Conservation (phyloP, 2,888 invertebrate genomes). For the Andrena minutula region DNA sequence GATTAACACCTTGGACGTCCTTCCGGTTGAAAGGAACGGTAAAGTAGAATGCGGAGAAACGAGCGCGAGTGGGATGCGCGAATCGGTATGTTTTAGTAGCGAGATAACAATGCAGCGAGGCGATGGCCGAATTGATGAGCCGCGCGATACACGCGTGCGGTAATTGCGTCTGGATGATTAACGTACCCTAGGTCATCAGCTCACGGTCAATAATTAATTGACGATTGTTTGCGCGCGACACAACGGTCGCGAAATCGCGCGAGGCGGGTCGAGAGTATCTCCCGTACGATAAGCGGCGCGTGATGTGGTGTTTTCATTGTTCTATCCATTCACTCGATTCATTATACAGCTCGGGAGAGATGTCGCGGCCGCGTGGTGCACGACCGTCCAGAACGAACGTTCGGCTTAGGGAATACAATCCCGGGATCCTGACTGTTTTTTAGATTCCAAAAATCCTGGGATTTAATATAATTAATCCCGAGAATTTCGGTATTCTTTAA, state of each 20-base stretch:
- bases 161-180: conserved; percentile 60
- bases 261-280: conserved; percentile 44
- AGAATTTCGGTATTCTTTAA: too few relatives aligned
- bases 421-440: too few relatives aligned
- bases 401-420: too few relatives aligned
- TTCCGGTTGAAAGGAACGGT: not conserved
- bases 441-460: too few relatives aligned
- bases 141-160: conserved; percentile 22
- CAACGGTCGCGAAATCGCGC: conserved; percentile 34
- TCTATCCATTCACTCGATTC: conserved; percentile 67
- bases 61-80: not conserved
- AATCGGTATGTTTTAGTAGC: not conserved
- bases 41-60: not conserved
- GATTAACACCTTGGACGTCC: too few relatives aligned
- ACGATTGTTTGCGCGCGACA: conserved; percentile 57
- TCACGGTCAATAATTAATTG: conserved; percentile 68
- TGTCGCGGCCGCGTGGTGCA: conserved; percentile 23
- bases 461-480: too few relatives aligned
- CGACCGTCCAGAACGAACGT: conserved; percentile 7
- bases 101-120: not conserved
- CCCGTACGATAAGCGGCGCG: conserved; percentile 64
- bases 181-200: conserved; percentile 33
- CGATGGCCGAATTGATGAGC: conserved; percentile 16
- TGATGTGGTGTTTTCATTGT: conserved; percentile 70
- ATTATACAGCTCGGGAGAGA: conserved; percentile 29